A percentile compares a stretch with the other conserved stretches of the same genome.
These are phyloP conservation scores for Mellilla xanthometata DNA, from an alignment of 2,888 invertebrate genomes.

Conservation along the genomic window DNA sequence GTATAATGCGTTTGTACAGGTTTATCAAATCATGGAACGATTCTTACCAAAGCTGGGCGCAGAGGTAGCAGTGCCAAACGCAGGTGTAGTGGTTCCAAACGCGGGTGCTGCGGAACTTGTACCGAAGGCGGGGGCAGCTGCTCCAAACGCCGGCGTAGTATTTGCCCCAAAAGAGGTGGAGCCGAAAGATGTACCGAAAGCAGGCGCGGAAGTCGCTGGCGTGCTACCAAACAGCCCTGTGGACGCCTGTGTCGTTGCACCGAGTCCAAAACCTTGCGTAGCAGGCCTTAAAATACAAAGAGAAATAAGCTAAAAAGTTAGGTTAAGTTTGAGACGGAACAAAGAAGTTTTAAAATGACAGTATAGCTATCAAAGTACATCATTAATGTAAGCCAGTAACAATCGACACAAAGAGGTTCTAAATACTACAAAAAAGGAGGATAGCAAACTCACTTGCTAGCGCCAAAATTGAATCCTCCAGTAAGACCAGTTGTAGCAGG, in stretches of 20 bases:
- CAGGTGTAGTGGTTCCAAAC: conserved; percentile 34
- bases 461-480: conserved; percentile 72
- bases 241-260: conserved; percentile 55
- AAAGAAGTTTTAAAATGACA: too few species aligned
- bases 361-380: too few species aligned
- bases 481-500: conserved; percentile 65
- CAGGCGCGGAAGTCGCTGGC: conserved; percentile 45
- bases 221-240: conserved; percentile 63
- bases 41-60: conserved; percentile 42
- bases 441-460: conserved; percentile 75
- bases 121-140: conserved; percentile 39
- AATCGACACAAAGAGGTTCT: too few species aligned
- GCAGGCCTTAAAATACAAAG: conserved; percentile 49
- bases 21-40: too few species aligned
- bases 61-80: conserved; percentile 29
- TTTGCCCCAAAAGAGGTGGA: conserved; percentile 38
- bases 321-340: too few species aligned
- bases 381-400: too few species aligned
- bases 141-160: conserved; percentile 31
- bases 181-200: conserved; percentile 41
- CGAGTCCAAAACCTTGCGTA: conserved; percentile 59
- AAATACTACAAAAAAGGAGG: too few species aligned
- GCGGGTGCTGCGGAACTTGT: conserved; percentile 37
- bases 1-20: too few species aligned
- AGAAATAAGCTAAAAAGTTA: neutral